A percentile compares a stretch with the other conserved stretches of the same genome.
Evolutionary conservation across 2,113 vertebrate genomes (phyloP).

Genomic region (Pseudopipra pipra): DNA sequence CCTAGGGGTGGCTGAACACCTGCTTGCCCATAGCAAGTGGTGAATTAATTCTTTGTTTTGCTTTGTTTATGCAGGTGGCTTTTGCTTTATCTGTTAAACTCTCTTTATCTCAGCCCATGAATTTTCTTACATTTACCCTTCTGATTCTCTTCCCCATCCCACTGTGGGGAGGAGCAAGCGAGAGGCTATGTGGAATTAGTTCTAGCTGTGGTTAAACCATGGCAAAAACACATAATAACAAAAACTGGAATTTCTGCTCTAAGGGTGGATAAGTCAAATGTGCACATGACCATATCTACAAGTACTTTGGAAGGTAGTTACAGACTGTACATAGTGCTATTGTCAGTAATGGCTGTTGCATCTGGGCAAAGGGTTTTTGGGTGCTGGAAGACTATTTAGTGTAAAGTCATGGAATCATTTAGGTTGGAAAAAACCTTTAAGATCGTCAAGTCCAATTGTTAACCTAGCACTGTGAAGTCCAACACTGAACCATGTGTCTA

Average conservation of each 20-base stretch:
- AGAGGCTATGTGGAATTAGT: not conserved
- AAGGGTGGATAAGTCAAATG: not conserved
- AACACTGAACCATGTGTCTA: not conserved
- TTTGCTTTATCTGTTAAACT: not conserved
- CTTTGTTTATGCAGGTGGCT: not conserved
- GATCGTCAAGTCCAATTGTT: not conserved
- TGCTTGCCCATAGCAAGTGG: not conserved
- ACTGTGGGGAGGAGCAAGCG: not conserved
- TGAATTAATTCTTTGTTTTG: not conserved
- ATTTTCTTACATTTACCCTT: not conserved
- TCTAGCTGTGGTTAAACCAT: not conserved
- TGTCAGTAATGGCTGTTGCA: not conserved
- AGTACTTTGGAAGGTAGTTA: not conserved
- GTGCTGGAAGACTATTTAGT: not conserved
- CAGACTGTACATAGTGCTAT: fast-evolving
- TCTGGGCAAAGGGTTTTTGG: not conserved
- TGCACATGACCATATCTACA: not conserved
- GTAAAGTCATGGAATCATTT: not conserved
- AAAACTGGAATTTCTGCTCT: not conserved
- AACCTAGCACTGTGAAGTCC: not conserved
- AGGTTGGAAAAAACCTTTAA: not conserved
- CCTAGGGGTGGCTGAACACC: not conserved
- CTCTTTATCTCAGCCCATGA: not conserved
- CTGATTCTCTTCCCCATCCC: not conserved
- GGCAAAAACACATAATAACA: not conserved